Percentiles rank a stretch among this genome's conserved stretches.
These are phyloP conservation scores for Parnassius apollo DNA, from an alignment of 2,888 invertebrate genomes.

Conservation along the genomic window DNA sequence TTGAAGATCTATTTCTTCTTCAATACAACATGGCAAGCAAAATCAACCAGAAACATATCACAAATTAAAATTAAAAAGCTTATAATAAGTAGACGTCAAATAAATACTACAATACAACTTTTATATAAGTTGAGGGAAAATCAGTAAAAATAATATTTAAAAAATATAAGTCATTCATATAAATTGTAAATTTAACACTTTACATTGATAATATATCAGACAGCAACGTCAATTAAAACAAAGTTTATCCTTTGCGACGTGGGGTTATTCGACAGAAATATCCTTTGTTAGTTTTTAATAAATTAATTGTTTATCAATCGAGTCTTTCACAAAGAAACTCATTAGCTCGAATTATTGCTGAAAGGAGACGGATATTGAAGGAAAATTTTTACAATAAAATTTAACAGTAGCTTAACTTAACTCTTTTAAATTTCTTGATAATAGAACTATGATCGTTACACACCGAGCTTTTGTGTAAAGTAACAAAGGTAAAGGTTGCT, in stretches of 20 bases:
- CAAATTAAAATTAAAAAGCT: no score
- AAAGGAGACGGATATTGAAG: slow-evolving; percentile 21
- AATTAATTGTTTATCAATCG: slow-evolving; percentile 29
- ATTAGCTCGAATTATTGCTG: slow-evolving; percentile 26
- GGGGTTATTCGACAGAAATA: slow-evolving; percentile 13
- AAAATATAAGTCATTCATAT: slow-evolving; percentile 3
- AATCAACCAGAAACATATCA: no score
- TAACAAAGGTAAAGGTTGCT: slow-evolving; percentile 1
- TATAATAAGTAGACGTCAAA: no score
- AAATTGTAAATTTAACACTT: slow-evolving; percentile 1
- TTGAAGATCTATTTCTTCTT: no score
- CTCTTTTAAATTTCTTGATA: slow-evolving; percentile 15
- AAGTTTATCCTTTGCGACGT: not conserved
- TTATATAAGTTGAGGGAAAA: no score
- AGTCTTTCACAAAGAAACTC: slow-evolving; percentile 21
- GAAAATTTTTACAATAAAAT: slow-evolving; percentile 25
- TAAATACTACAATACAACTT: no score
- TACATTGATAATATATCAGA: slow-evolving; percentile 1
- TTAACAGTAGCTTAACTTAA: slow-evolving; percentile 20
- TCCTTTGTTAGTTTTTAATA: slow-evolving; percentile 24
- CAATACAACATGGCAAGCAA: no score
- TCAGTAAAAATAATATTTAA: not conserved
- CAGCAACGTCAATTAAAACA: slow-evolving; percentile 2
- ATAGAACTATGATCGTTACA: slow-evolving; percentile 13
- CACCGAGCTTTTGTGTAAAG: slow-evolving; percentile 18